Base-by-base conservation (phyloP, 2,113 vertebrate species). In the Atractosteus spatula region DNA sequence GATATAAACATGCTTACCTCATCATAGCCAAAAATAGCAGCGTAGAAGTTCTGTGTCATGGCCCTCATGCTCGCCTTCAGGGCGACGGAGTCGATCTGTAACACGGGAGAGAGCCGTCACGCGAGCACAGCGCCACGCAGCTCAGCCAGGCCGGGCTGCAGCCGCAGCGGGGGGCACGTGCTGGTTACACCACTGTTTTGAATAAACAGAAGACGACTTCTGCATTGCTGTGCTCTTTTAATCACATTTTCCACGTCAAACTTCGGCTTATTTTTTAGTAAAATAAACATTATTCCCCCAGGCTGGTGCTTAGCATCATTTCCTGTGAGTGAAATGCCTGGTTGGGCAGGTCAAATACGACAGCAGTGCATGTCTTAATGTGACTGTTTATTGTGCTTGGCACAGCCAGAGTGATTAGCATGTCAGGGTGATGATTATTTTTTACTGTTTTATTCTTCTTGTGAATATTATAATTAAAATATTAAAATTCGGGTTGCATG, bases 11-110 rank as follows among this genome's bases (percentile, higher is more conserved):
- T 64, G 4, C 62, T 81, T 68, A 99, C 97, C 96, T 99, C 97
- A 77, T 99, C 97, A 0, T 98, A 99, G 84, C 97, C 97, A 88
- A 99, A 98, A 41, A 99, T 89, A 41, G 96, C 93, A 2, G 93
- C 96, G 68, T 98, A 99, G 83, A 99, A 99, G 66, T 87, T 96
- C 89, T 97, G 94, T 0, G 94, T 96, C 96, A 99, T 97, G 4
- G 69, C 78, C 77, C 85, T 93, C 88, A 95, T 75, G 1, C 92
- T 93, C 83, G 96, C 90, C 85, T 95, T 99, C 76, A 98, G 88
- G 13, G 90, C 82, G 79, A 84, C 62, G 66, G 95, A 89, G 77
- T 95, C 93, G 42, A 99, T 93, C 97, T 99, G 81, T 71, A 70
- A 88, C 78, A 83, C 3, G 84, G 83, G 73, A 55, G 4, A 62